A percentile compares a stretch with the other conserved stretches of the same genome.
These are phyloP conservation scores for Corbicula japonica DNA, from an alignment of 2,888 invertebrate species.

Conservation along the genomic window DNA sequence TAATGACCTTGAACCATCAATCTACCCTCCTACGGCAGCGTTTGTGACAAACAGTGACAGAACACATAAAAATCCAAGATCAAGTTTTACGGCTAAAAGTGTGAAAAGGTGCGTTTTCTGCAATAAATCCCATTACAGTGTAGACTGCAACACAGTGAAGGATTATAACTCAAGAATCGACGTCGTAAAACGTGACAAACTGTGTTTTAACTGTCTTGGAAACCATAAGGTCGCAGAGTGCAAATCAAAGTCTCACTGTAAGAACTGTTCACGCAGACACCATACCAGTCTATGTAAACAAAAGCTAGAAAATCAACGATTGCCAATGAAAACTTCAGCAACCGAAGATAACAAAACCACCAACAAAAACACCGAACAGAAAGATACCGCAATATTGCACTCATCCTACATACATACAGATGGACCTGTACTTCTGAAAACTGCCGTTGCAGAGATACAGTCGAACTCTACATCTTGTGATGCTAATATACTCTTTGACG, in stretches of 20 bases:
- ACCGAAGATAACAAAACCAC: background rate
- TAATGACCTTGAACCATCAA: too few relatives aligned
- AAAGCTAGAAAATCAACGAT: background rate
- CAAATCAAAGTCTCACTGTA: background rate
- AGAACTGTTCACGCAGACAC: background rate
- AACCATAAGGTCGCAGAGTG: background rate
- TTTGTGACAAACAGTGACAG: too few relatives aligned
- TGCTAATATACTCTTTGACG: slow-evolving; percentile 48
- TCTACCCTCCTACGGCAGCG: too few relatives aligned
- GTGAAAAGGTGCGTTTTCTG: too few relatives aligned
- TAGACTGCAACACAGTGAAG: background rate
- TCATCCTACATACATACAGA: background rate
- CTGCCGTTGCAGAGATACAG: slow-evolving; percentile 42
- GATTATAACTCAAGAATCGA: background rate
- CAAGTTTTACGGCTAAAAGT: too few relatives aligned
- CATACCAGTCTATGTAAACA: slow-evolving; percentile 3
- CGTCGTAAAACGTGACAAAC: too few relatives aligned
- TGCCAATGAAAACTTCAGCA: background rate
- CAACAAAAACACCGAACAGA: background rate
- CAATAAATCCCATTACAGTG: too few relatives aligned
- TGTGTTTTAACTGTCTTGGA: too few relatives aligned
- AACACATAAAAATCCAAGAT: too few relatives aligned
- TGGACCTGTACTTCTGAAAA: slow-evolving; percentile 39
- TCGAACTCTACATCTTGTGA: too few relatives aligned
- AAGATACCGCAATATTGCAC: too few relatives aligned